Percentiles rank a stretch among this genome's conserved stretches.
Evolutionary conservation across 1,140 invertebrate species (phyloP).

Genomic region (Elymnias hypermnestra): DNA sequence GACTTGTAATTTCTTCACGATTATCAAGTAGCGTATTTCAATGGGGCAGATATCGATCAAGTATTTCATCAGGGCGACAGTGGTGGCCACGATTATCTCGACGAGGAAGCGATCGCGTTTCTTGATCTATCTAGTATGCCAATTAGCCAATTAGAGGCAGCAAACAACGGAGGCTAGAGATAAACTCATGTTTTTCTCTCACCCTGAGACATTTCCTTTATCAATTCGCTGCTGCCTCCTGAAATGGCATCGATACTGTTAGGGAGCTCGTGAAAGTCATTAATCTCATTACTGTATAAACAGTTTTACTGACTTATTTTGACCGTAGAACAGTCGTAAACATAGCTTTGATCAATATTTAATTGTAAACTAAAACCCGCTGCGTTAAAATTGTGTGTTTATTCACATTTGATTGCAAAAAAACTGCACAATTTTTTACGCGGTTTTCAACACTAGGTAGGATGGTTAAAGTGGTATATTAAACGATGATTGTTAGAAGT

Average conservation of each 20-base stretch:
- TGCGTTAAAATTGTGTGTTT: too few species aligned
- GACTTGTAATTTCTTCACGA: constrained; percentile 20
- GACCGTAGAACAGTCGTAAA: too few species aligned
- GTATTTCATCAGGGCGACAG: constrained; percentile 33
- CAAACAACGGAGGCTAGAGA: constrained; percentile 47
- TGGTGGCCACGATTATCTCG: constrained; percentile 49
- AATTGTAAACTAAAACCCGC: too few species aligned
- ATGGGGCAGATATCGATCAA: constrained; percentile 15
- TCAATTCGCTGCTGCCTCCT: constrained; percentile 12
- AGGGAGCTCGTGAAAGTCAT: constrained; percentile 18
- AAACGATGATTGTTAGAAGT: too few species aligned
- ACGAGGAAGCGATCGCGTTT: constrained; percentile 60
- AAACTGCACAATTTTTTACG: too few species aligned
- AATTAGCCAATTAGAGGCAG: constrained; percentile 71
- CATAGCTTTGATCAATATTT: too few species aligned
- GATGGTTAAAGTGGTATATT: too few species aligned
- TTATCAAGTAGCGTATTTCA: constrained; percentile 54
- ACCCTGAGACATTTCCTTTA: constrained; percentile 37
- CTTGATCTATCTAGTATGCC: constrained; percentile 63
- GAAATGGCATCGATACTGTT: constrained; percentile 18
- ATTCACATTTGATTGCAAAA: too few species aligned
- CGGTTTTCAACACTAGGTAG: too few species aligned
- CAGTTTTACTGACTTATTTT: too few species aligned
- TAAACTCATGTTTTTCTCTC: constrained; percentile 52
- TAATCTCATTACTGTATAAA: constrained; percentile 17